Evolutionary conservation across 2,888 invertebrate genomes (phyloP).

Genomic region (Prostheceraeus crozeri): DNA sequence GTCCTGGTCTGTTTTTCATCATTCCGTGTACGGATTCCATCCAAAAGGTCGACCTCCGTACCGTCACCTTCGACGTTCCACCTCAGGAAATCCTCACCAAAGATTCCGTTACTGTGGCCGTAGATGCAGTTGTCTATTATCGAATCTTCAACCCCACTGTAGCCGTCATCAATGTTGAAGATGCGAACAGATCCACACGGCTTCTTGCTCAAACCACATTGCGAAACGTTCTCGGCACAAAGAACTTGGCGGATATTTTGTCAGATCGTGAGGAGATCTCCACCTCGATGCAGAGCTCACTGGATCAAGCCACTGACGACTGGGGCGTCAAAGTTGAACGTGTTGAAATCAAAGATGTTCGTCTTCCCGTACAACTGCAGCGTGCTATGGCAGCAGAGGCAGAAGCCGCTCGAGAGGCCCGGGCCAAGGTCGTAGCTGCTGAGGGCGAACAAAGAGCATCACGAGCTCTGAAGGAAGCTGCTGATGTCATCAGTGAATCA

Average conservation of each 20-base stretch:
- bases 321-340: conserved; percentile 59
- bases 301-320: not conserved
- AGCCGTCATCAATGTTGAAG: not conserved
- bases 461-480: not conserved
- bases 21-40: not conserved
- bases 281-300: conserved; percentile 40
- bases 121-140: not conserved
- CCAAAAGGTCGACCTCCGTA: not conserved
- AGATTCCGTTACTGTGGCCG: not conserved
- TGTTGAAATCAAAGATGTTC: conserved; percentile 47
- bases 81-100: conserved; percentile 5
- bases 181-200: too few relatives aligned
- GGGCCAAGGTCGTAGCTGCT: conserved; percentile 37
- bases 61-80: not conserved
- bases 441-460: conserved; percentile 34
- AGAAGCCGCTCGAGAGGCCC: conserved; percentile 22
- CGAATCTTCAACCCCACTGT: not conserved
- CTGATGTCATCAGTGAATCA: not conserved
- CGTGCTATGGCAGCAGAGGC: conserved; percentile 31
- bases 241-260: not conserved
- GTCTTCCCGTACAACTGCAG: conserved; percentile 14
- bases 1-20: not conserved
- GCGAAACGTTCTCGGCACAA: not conserved
- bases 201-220: too few relatives aligned
- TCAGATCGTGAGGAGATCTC: not conserved